Evolutionary conservation across 2,797 vertebrate genomes (phyloP), one percentile per base, ranked within the genome.

Genomic region (Cichlasoma orientale): DNA sequence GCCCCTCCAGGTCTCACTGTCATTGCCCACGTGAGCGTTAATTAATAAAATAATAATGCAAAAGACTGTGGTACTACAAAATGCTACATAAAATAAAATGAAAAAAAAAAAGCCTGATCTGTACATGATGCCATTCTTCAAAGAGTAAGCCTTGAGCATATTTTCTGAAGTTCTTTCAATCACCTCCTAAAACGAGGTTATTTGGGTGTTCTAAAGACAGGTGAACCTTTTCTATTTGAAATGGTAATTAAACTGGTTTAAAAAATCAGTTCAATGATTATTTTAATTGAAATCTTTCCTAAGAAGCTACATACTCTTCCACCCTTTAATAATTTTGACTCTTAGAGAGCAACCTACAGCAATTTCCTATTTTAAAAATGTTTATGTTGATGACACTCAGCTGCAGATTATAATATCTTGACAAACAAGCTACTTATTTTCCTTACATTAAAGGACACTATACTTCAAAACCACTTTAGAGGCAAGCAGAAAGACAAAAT

Each of bases 401-500:
- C 61, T 66, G 61, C 61, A 12, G 10, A 66, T 19, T 66, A 25
- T 27, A 66, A 29, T 27, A 68, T 68, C 41, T 50, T 68, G 63
- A 29, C 11, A 19, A 18, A 29, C 63, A 68, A 50, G 16, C 63
- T 50, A 50, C 25, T 68, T 14, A 56, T 14, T 53, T 55, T 74
- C 59, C 23, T 73, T 54, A 74, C 74, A 66, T 80, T 56, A 78
- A 55, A 56, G 57, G 36, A 63, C 41, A 50, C 12, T 9, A 47
- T 66, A 44, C 7, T 66, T 72, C 38, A 69, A 77, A 82, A 80
- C 12, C 68, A 79, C 79, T 90, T 77, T 74, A 76, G 63, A 77
- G 41, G 27, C 76, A 83, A 69, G 56, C 56, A 78, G 52, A 74
- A 75, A 79, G 56, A 74, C 36, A 77, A 79, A 86, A 82, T 53